phyloP scores from a whole-genome alignment of 2,888 invertebrate genomes.

The Ichneumoninae sp. region DNA sequence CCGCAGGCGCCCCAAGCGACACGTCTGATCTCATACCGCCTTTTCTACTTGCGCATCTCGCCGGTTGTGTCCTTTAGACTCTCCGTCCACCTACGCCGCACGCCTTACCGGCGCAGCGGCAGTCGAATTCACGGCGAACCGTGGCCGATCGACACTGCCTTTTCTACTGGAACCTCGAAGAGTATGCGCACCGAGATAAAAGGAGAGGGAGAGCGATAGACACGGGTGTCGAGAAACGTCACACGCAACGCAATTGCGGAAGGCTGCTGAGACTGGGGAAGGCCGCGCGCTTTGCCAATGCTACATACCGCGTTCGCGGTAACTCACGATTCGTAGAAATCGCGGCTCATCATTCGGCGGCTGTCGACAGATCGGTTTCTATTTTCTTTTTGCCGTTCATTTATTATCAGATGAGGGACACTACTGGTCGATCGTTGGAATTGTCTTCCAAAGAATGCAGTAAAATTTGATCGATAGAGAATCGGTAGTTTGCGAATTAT shows the following conservation, averaged over 20 bases:
- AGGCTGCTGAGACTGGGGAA: slow-evolving; percentile 74
- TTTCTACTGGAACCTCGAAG: slow-evolving; percentile 35
- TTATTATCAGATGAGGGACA: not conserved
- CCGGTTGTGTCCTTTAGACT: not conserved
- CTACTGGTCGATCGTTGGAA: not conserved
- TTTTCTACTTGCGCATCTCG: slow-evolving; percentile 5
- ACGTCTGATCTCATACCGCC: not conserved
- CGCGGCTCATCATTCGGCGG: not conserved
- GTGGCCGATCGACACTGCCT: not conserved
- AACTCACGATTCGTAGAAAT: slow-evolving; percentile 34
- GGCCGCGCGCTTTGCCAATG: slow-evolving; percentile 72
- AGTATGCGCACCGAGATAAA: slow-evolving; percentile 16
- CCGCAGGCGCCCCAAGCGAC: not conserved
- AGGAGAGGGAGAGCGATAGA: slow-evolving; percentile 48
- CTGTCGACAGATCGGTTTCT: not conserved
- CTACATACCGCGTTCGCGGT: slow-evolving; percentile 63
- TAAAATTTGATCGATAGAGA: too few species aligned
- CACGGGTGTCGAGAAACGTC: slow-evolving; percentile 65
- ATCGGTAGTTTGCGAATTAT: too few species aligned
- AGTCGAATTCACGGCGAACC: not conserved
- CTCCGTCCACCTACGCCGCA: not conserved
- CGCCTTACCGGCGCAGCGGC: not conserved
- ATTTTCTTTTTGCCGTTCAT: not conserved
- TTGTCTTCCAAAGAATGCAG: too few species aligned
- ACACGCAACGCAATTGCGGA: slow-evolving; percentile 77